phyloP scores from a whole-genome alignment of 2,888 invertebrate genomes.

The Celastrina argiolus region DNA sequence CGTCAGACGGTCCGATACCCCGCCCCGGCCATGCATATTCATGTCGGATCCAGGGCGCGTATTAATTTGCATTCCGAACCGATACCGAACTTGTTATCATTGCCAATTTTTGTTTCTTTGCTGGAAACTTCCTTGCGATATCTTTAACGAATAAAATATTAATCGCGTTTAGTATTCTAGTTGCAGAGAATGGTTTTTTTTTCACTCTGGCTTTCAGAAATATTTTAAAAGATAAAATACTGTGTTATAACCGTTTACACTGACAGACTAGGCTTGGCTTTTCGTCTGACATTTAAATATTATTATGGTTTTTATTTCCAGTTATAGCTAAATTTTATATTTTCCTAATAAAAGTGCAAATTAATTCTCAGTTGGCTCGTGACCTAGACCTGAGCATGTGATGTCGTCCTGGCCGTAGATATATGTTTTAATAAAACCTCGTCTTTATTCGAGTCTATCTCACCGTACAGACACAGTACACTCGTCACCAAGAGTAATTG shows the following conservation, averaged over 20 bases:
- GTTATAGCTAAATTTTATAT: neutral
- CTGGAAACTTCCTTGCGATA: constrained; percentile 39
- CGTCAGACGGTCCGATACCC: constrained; percentile 53
- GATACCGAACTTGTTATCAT: constrained; percentile 51
- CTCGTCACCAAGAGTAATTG: constrained; percentile 1
- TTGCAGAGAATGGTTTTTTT: neutral
- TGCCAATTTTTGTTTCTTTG: constrained; percentile 66
- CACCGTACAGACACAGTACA: neutral
- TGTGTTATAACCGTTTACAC: neutral
- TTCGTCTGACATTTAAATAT: neutral
- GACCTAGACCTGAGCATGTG: neutral
- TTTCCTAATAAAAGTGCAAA: neutral
- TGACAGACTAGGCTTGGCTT: too few relatives aligned
- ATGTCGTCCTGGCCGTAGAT: neutral
- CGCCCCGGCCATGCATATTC: constrained; percentile 71
- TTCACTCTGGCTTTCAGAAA: neutral
- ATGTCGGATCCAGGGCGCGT: constrained; percentile 68
- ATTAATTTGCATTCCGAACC: constrained; percentile 74
- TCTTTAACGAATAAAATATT: neutral
- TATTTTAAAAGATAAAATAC: neutral
- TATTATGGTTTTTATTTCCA: neutral
- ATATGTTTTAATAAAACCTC: neutral
- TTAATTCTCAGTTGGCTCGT: neutral
- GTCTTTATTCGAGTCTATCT: neutral
- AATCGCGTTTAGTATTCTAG: neutral